phyloP scores from a whole-genome alignment of 2,888 invertebrate species.

The Philopedon plagiatum region DNA sequence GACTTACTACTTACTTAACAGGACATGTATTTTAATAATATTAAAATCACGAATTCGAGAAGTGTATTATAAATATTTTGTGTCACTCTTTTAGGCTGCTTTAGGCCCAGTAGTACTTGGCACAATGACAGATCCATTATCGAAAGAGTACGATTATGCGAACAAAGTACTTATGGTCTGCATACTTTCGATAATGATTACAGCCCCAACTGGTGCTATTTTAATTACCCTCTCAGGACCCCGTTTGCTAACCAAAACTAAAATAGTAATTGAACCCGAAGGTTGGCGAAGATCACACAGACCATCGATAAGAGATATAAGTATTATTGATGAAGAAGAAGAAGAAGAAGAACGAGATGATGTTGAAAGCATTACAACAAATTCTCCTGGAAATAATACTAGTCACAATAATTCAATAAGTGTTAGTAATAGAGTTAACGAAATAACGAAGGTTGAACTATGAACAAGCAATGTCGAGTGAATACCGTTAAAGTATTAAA shows the following conservation, averaged over 20 bases:
- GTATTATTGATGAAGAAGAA: conserved; percentile 88
- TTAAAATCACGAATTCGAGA: too few relatives aligned
- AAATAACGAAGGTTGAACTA: neutral
- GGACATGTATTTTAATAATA: too few relatives aligned
- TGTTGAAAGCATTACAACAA: conserved; percentile 33
- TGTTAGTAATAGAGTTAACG: conserved; percentile 5
- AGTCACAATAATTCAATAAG: conserved; percentile 1
- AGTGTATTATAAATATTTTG: conserved; percentile 20
- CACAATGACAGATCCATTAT: conserved; percentile 67
- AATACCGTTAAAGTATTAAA: conserved; percentile 3
- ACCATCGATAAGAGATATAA: conserved; percentile 88
- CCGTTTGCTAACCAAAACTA: conserved; percentile 82
- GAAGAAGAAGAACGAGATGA: conserved; percentile 74
- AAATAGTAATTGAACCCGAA: conserved; percentile 74
- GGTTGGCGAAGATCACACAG: conserved; percentile 87
- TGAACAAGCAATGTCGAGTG: neutral
- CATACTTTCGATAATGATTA: conserved; percentile 86
- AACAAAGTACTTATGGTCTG: conserved; percentile 82
- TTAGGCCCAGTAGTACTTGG: conserved; percentile 81
- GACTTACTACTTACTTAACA: too few relatives aligned
- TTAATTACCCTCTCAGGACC: conserved; percentile 86
- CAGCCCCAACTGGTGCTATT: conserved; percentile 88
- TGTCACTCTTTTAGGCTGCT: conserved; percentile 79
- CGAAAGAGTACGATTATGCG: conserved; percentile 73
- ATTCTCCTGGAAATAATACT: conserved; percentile 15